Evolutionary conservation across 2,888 invertebrate genomes (phyloP), one percentile per base, ranked within the genome.

Genomic region (Dugesia japonica): DNA sequence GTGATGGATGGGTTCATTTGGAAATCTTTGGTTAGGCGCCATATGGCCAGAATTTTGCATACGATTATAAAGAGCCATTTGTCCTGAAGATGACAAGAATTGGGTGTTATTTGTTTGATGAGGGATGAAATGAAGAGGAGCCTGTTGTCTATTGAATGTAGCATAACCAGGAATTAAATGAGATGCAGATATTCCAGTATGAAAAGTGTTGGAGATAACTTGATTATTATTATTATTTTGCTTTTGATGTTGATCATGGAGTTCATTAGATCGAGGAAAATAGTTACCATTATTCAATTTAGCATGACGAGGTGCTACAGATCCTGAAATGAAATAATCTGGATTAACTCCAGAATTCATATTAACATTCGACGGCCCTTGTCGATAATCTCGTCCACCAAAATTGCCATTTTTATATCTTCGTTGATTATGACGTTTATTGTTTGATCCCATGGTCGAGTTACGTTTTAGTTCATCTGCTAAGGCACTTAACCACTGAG

Each of bases 401-500:
- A 76, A 76, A 56, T 56, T 56, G 4, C 56, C 56, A 56, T 56
- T 56, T 56, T 56, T 56, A 56, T 9, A 56, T 56, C 56, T 56
- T 56, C 56, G 4, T 56, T 56, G 56, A 56, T 56, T 56, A 23
- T 56, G 56, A 56, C 56, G 56, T 56, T 56, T 56, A 23, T 56
- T 56, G 17, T 56, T 56, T 13, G 56, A 56, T 20, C 20, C 23
- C 23, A 56, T 56, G 4, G 7, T n/a, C n/a, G 56, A 56, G 17
- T 56, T 72, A 20, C 72, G 72, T 72, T 72, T 27, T 28, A 72
- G 13, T 28, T 72, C 72, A n/a, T 28, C 72, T 28, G 31, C 72
- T 28, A 72, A 28, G 72, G 28, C 72, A 28, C 31, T 28, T 28
- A 92, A 86, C 89, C 91, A 94, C 33, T 86, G 87, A 17, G 97